phyloP scores from a whole-genome alignment of 1,140 invertebrate genomes.

The Diorhabda carinulata region DNA sequence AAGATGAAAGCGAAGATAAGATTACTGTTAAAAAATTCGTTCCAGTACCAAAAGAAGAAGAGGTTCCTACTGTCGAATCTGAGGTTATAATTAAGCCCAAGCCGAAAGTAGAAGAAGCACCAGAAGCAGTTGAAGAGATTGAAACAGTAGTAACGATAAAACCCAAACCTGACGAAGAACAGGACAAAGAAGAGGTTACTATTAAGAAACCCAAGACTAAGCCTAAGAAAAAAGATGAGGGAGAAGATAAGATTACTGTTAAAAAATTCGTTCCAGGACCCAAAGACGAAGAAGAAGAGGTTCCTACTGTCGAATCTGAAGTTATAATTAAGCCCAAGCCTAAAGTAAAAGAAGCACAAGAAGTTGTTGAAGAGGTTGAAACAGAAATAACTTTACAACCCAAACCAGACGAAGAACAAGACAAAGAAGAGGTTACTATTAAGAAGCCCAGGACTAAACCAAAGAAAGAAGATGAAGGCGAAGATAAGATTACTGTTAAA shows the following conservation, averaged over 20 bases:
- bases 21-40: conserved; percentile 56
- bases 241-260: conserved; percentile 39
- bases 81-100: conserved; percentile 33
- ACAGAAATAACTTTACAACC: not conserved
- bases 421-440: conserved; percentile 28
- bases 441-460: conserved; percentile 22
- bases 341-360: conserved; percentile 11
- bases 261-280: conserved; percentile 51
- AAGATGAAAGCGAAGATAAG: conserved; percentile 41
- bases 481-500: conserved; percentile 59
- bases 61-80: conserved; percentile 33
- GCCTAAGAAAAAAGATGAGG: conserved; percentile 26
- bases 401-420: conserved; percentile 17
- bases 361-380: conserved; percentile 16
- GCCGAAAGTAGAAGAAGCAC: conserved; percentile 21
- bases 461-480: conserved; percentile 19
- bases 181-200: conserved; percentile 34
- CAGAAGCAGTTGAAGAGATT: conserved; percentile 24
- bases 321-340: conserved; percentile 18
- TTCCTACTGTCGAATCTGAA: conserved; percentile 26
- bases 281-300: conserved; percentile 25
- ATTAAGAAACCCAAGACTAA: conserved; percentile 23
- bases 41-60: conserved; percentile 25
- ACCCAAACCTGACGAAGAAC: conserved; percentile 30
- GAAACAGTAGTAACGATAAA: conserved; percentile 44